These are phyloP conservation scores for Zaprionus obscuricornis DNA, from an alignment of 2,888 invertebrate genomes.

Conservation along the genomic window DNA sequence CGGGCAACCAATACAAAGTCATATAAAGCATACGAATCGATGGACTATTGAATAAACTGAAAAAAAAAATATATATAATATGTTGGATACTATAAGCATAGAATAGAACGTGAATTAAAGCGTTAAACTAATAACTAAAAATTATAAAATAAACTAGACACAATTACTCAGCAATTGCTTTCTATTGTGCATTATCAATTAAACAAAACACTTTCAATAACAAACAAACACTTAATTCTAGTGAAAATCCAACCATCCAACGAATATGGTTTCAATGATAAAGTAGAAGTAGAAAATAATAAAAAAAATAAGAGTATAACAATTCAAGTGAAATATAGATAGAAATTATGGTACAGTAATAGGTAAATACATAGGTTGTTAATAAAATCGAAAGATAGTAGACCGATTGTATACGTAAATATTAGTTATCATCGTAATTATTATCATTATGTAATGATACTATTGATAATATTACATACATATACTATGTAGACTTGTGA, in stretches of 20 bases:
- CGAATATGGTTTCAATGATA: conserved; percentile 31
- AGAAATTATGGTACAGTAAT: conserved; percentile 7
- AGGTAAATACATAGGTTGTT: conserved; percentile 31
- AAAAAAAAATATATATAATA: conserved; percentile 16
- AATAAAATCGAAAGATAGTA: conserved; percentile 52
- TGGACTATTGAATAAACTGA: conserved; percentile 21
- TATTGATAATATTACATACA: conserved; percentile 6
- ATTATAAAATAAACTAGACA: conserved; percentile 42
- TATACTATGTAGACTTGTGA: conserved; percentile 37
- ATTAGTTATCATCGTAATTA: not conserved
- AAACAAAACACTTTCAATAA: conserved; percentile 66
- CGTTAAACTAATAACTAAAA: conserved; percentile 22
- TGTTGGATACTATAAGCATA: conserved; percentile 17
- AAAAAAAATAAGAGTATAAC: too few relatives aligned
- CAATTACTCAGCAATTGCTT: conserved; percentile 24
- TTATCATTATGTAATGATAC: too few relatives aligned
- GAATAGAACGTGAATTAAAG: conserved; percentile 26
- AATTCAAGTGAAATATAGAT: conserved; percentile 34
- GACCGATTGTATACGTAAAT: conserved; percentile 17
- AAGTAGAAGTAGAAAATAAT: conserved; percentile 30
- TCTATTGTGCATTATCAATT: conserved; percentile 23
- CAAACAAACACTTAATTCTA: conserved; percentile 74
- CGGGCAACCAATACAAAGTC: conserved; percentile 27
- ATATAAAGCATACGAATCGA: conserved; percentile 30
- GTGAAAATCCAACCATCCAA: conserved; percentile 35